Base-by-base conservation (phyloP, 2,113 vertebrate species). In the Aviceda subcristata region DNA sequence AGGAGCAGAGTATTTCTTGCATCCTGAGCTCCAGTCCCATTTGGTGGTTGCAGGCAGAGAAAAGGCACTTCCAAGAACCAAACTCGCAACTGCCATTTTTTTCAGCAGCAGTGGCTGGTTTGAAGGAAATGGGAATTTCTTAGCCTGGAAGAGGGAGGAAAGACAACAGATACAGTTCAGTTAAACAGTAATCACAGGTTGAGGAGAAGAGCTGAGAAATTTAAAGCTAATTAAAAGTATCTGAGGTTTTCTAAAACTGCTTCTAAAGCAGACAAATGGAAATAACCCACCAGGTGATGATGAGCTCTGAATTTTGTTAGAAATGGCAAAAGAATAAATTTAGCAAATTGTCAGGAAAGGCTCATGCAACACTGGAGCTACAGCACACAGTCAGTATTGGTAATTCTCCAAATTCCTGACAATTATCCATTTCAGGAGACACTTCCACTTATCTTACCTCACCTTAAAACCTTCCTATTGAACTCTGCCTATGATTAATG, bases 211-310 rank as follows among this genome's bases (percentile, higher is more conserved):
- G 80, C 81, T 57, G 88, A 73, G 90, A 86, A 86, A 88, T 89
- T 85, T 90, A 91, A 53, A 92, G 92, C 92, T 94, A 96, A 96
- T 96, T 96, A 97, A 95, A 96, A 96, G 90, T 93, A 93, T 87
- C 87, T 92, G 88, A 94, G 90, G 41, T 29, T 96, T 96, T 77
- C 73, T 43, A 30, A 90, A 96, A 62, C 68, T 88, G 86, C 94
- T 96, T 96, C 72, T 56, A 75, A 95, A 81, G 95, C 77, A 85
- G 92, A 68, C 73, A 96, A 92, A 94, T 95, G 94, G 91, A 94
- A 91, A 92, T 87, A 94, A 89, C 95, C 94, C 86, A 79, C 92
- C n/a, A 46, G 89, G 94, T 68, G 94, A 60, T 90, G 92, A 96
- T 89, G 91, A 95, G 94, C 83, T 87, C 55, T 81, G 96, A 48